Evolutionary conservation across 1,140 invertebrate genomes (phyloP).

Genomic region (Drosophila tani): DNA sequence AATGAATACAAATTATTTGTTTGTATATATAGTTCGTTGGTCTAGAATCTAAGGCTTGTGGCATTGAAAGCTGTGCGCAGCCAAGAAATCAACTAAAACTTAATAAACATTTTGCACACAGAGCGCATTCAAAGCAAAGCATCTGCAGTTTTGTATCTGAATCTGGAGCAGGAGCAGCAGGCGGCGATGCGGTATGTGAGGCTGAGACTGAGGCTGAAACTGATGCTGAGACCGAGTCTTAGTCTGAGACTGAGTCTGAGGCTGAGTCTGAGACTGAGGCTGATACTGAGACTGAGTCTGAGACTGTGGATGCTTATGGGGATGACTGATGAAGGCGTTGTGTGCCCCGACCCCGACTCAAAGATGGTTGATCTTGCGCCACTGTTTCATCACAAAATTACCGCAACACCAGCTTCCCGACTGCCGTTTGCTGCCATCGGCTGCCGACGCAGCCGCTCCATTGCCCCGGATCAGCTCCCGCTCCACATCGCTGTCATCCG

Average conservation of each 20-base stretch:
- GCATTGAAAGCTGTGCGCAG: constrained; percentile 58
- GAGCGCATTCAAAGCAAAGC: constrained; percentile 76
- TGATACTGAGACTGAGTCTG: neutral
- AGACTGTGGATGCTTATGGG: constrained; percentile 43
- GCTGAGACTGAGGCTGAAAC: neutral
- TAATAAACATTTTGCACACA: constrained; percentile 35
- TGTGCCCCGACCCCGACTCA: constrained; percentile 61
- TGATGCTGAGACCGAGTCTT: neutral
- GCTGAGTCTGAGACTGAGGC: neutral
- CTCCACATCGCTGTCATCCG: constrained; percentile 72
- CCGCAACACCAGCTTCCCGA: constrained; percentile 87
- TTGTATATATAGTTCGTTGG: constrained; percentile 22
- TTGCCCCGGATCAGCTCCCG: constrained; percentile 45
- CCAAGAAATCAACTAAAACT: constrained; percentile 57
- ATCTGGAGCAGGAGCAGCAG: constrained; percentile 46
- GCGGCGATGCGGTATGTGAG: constrained; percentile 50
- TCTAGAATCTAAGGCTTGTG: constrained; percentile 54
- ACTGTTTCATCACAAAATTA: constrained; percentile 86
- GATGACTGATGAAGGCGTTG: constrained; percentile 39
- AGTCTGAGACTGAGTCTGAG: constrained; percentile 11
- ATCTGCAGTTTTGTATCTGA: constrained; percentile 23
- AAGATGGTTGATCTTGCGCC: constrained; percentile 86
- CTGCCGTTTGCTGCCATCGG: constrained; percentile 68
- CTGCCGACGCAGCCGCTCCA: constrained; percentile 14
- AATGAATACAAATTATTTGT: constrained; percentile 35